These are phyloP conservation scores for Protophormia terraenovae DNA, from an alignment of 2,888 invertebrate species.

Conservation along the genomic window DNA sequence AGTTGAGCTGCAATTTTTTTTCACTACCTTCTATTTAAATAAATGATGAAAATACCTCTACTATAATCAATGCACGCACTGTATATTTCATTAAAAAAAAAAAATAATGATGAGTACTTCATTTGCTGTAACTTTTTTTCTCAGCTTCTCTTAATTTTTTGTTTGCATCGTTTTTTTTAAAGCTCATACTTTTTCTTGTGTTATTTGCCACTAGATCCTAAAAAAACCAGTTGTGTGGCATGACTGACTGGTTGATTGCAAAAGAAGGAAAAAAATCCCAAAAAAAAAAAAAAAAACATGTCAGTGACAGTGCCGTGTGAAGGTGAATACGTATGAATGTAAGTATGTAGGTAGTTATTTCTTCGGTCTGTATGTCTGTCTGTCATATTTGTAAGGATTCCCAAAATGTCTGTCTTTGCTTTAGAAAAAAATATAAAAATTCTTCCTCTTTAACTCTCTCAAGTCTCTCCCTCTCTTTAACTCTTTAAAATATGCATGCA, in stretches of 20 bases:
- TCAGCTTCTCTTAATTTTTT: constrained; percentile 30
- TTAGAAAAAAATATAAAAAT: neutral
- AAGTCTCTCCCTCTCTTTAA: no score
- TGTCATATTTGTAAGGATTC: constrained; percentile 66
- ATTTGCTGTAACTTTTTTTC: constrained; percentile 60
- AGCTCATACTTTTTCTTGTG: constrained; percentile 45
- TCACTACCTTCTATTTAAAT: neutral
- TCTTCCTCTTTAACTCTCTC: constrained; percentile 43
- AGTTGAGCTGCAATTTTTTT: no score
- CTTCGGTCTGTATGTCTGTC: neutral
- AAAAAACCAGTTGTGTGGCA: constrained; percentile 63
- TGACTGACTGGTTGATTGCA: constrained; percentile 63
- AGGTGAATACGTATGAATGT: constrained; percentile 52
- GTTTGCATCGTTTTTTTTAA: constrained; percentile 15
- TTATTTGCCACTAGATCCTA: constrained; percentile 60
- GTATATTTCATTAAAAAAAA: constrained; percentile 24
- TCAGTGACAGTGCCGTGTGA: constrained; percentile 58
- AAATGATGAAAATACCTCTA: neutral
- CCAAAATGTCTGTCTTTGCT: constrained; percentile 57
- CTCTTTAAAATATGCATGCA: constrained; percentile 36
- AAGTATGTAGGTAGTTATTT: constrained; percentile 20
- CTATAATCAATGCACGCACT: constrained; percentile 16
- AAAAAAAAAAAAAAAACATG: constrained; percentile 41
- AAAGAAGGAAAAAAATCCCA: constrained; percentile 22
- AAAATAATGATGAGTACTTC: constrained; percentile 62